Percentiles rank a stretch among this genome's conserved stretches.
Evolutionary conservation across 2,113 vertebrate genomes (phyloP).

Genomic region (Tichodroma muraria): DNA sequence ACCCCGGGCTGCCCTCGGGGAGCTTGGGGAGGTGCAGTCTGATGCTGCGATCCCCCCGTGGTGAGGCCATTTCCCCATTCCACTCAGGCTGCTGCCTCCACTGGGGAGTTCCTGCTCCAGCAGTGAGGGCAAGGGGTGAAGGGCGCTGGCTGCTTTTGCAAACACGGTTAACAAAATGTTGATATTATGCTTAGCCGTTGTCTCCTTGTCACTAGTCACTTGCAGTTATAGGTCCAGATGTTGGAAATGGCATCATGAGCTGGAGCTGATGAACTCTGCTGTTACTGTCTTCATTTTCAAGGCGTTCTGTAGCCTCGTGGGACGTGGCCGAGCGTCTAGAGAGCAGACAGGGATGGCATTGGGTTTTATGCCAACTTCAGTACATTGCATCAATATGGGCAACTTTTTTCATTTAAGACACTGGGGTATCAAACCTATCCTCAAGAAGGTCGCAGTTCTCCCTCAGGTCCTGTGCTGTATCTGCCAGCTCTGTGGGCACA

Average conservation of each 20-base stretch:
- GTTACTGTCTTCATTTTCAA: not conserved
- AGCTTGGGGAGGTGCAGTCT: not conserved
- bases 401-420: not conserved
- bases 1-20: not conserved
- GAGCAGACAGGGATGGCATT: not conserved
- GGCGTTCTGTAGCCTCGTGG: rapidly evolving
- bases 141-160: conserved; percentile 25
- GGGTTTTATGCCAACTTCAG: not conserved
- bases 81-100: not conserved
- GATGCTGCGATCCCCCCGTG: rapidly evolving
- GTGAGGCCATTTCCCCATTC: not conserved
- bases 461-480: not conserved
- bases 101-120: conserved; percentile 31
- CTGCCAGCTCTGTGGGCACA: not conserved
- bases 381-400: not conserved
- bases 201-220: conserved; percentile 44
- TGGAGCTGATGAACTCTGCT: not conserved
- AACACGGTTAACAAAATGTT: conserved; percentile 50
- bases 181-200: conserved; percentile 53
- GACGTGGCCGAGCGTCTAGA: not conserved
- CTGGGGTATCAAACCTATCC: not conserved
- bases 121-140: conserved; percentile 38
- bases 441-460: not conserved
- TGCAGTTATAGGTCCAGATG: not conserved
- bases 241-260: not conserved